A percentile compares a stretch with the other conserved stretches of the same genome.
Conservation (phyloP, 92 coral and sea anemone species). For the Parazoanthus atlanticus region DNA sequence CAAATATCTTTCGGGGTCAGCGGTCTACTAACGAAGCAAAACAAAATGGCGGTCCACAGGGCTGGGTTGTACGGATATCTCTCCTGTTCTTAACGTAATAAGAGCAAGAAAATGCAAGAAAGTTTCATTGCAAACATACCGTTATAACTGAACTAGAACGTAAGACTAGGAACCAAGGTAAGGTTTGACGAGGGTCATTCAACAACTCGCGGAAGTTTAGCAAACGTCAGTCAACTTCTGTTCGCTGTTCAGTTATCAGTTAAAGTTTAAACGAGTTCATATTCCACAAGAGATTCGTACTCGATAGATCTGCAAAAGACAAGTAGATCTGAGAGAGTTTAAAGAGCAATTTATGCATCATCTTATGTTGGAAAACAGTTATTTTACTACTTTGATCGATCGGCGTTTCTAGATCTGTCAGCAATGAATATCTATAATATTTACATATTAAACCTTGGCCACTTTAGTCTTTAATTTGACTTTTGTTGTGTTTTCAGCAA, state of each 20-base stretch:
- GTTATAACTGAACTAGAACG: not conserved
- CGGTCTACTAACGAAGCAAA: constrained; percentile 26
- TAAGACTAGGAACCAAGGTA: constrained; percentile 7
- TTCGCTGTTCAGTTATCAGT: not conserved
- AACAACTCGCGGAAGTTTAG: not conserved
- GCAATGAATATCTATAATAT: not conserved
- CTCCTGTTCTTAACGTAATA: not conserved
- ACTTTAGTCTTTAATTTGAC: not conserved
- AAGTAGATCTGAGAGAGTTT: too few relatives aligned
- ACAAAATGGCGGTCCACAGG: constrained; percentile 36
- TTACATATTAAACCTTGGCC: not conserved
- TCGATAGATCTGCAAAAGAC: too few relatives aligned
- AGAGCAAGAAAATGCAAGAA: not conserved
- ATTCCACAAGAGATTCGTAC: too few relatives aligned
- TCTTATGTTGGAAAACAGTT: too few relatives aligned
- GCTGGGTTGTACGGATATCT: not conserved
- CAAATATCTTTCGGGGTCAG: not conserved
- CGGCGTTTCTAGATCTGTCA: not conserved
- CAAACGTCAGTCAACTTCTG: not conserved
- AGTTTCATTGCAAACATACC: not conserved
- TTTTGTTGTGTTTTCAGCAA: not conserved
- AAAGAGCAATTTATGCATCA: too few relatives aligned
- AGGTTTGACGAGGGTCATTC: not conserved
- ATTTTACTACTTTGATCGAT: not conserved
- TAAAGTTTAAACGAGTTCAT: too few relatives aligned